Evolutionary conservation across 92 coral and sea anemone species (phyloP), one percentile per base, ranked within the genome.

Genomic region (Nematostella vectensis): DNA sequence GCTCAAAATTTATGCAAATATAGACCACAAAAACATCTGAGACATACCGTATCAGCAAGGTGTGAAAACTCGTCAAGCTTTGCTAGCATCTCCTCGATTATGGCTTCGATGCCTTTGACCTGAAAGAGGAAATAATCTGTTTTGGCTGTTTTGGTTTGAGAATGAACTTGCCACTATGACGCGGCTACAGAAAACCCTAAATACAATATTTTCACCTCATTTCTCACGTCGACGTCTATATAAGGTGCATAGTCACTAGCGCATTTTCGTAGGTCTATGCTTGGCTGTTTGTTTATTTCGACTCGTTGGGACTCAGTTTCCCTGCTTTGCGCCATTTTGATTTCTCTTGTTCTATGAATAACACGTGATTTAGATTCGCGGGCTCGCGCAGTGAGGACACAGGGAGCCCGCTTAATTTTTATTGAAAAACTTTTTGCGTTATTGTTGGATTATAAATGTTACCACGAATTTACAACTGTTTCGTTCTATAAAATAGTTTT

Each of bases 1-100:
- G n/a, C n/a, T n/a, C n/a, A n/a, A n/a, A n/a, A n/a, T n/a, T n/a
- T n/a, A n/a, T n/a, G n/a, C n/a, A n/a, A n/a, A n/a, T n/a, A n/a
- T n/a, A n/a, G n/a, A n/a, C n/a, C n/a, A n/a, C n/a, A n/a, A n/a
- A n/a, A n/a, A n/a, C n/a, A n/a, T n/a, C n/a, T n/a, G n/a, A n/a
- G n/a, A 11, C 76, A 66, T 63, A 91, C 98, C 82, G 94, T 81
- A 48, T 91, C 98, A 36, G 95, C 98, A 9, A 88, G 79, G 61
- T 91, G 98, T 17, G 91, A 85, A 71, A 91, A 91, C 54, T 91
- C 98, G 59, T 91, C 98, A 20, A 91, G 69, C 38, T 85, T 88
- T 24, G 85, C 93, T 31, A 91, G 81, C 95, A 91, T 81, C 31
- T 91, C 96, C 43, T 91, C 98, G 11, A 91, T 78, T 4, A 69